A percentile compares a stretch with the other conserved stretches of the same genome.
Evolutionary conservation across 2,113 vertebrate genomes (phyloP).

Genomic region (Spheniscus mendiculus): DNA sequence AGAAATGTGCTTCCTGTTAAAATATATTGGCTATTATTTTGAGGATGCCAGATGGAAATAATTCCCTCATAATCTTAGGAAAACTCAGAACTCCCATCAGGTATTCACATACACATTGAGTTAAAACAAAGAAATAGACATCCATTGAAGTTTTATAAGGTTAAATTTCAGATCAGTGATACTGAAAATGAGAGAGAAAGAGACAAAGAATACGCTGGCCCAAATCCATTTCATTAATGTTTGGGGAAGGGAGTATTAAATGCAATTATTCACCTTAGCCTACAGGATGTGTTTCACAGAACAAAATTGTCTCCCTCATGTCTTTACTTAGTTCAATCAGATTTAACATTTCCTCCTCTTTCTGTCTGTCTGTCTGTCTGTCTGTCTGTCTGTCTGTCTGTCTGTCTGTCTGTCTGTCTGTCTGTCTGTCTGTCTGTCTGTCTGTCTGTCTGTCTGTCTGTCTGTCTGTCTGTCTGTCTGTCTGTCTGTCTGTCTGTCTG

Average conservation of each 20-base stretch:
- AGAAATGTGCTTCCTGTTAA: background rate
- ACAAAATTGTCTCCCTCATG: background rate
- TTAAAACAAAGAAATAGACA: background rate
- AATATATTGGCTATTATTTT: slow-evolving; percentile 1
- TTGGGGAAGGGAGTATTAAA: background rate
- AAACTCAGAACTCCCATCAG: background rate
- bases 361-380: background rate
- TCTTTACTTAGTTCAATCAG: background rate
- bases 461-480: background rate
- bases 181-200: background rate
- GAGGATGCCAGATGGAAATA: background rate
- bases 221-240: slow-evolving; percentile 8
- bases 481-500: background rate
- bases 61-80: background rate
- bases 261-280: background rate
- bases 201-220: background rate
- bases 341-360: background rate
- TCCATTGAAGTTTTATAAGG: background rate
- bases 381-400: background rate
- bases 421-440: background rate
- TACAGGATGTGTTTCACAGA: background rate
- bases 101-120: background rate
- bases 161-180: background rate
- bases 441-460: background rate
- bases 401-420: background rate